phyloP scores from a whole-genome alignment of 2,888 invertebrate species.

The Melitaea athalia region DNA sequence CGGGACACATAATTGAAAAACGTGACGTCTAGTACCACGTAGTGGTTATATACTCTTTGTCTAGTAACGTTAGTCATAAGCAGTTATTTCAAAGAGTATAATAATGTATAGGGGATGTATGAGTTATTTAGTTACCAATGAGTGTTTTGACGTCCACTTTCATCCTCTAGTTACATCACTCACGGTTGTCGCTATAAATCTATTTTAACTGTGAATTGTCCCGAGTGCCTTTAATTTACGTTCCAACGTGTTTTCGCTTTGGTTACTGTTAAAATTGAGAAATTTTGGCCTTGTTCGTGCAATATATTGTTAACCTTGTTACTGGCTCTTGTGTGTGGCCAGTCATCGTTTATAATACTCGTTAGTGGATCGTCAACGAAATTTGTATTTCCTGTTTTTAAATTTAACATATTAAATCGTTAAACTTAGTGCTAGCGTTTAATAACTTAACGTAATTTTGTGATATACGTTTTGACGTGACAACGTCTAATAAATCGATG shows the following conservation, averaged over 20 bases:
- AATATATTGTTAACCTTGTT: neutral
- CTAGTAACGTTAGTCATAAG: conserved; percentile 49
- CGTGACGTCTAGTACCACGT: too few species aligned
- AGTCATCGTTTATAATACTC: conserved; percentile 4
- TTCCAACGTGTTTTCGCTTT: conserved; percentile 22
- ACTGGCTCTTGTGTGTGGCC: neutral
- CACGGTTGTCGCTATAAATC: conserved; percentile 38
- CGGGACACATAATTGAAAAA: conserved; percentile 43
- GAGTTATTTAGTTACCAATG: too few species aligned
- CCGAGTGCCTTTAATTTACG: conserved; percentile 30
- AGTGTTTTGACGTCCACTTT: conserved; percentile 46
- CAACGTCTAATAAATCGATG: too few species aligned
- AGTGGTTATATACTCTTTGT: too few species aligned
- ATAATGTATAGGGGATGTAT: too few species aligned
- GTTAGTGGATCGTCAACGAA: neutral
- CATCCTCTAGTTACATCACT: conserved; percentile 27
- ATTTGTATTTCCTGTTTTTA: neutral
- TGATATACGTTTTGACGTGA: too few species aligned
- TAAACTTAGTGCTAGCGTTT: neutral
- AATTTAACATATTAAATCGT: neutral
- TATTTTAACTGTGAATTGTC: conserved; percentile 29
- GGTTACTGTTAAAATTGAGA: conserved; percentile 32
- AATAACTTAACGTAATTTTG: too few species aligned
- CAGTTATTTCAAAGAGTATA: too few species aligned
- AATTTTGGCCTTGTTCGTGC: conserved; percentile 19